phyloP scores from a whole-genome alignment of 1,140 invertebrate species.

The Bombyx mandarina region DNA sequence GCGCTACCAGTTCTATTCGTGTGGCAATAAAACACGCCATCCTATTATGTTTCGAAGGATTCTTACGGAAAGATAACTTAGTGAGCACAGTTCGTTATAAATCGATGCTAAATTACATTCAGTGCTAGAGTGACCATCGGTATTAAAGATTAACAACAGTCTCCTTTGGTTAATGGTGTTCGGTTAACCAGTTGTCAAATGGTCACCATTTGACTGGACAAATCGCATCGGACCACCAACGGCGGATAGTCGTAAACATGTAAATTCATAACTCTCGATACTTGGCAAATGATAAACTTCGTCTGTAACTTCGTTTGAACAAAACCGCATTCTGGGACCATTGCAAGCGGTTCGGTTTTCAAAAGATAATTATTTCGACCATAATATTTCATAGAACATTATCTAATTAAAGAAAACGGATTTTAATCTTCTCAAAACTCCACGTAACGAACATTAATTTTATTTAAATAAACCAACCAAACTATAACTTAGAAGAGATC shows the following conservation, averaged over 20 bases:
- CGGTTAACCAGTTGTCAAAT: slow-evolving; percentile 49
- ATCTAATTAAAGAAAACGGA: too few species aligned
- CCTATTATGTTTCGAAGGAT: slow-evolving; percentile 32
- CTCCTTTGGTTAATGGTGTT: slow-evolving; percentile 44
- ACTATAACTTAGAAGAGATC: too few species aligned
- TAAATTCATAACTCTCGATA: slow-evolving; percentile 50
- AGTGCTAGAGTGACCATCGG: slow-evolving; percentile 28
- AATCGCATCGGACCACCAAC: slow-evolving; percentile 54
- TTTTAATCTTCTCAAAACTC: too few species aligned
- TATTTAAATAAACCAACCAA: too few species aligned
- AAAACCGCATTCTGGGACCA: too few species aligned
- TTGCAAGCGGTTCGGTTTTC: too few species aligned
- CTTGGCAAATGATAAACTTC: slow-evolving; percentile 33
- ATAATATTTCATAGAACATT: too few species aligned
- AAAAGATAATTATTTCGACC: too few species aligned
- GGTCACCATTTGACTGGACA: slow-evolving; percentile 46
- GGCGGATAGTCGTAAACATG: slow-evolving; percentile 49
- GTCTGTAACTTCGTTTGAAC: slow-evolving; percentile 6
- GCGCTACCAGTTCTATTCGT: too few species aligned
- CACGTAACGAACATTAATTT: too few species aligned
- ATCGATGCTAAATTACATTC: slow-evolving; percentile 34
- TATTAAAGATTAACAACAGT: slow-evolving; percentile 25
- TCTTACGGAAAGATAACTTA: slow-evolving; percentile 36
- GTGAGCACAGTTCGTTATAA: slow-evolving; percentile 25
- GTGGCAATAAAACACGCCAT: slow-evolving; percentile 19